These are phyloP conservation scores for Bhutanitis thaidina DNA, from an alignment of 2,888 invertebrate species.

Conservation along the genomic window DNA sequence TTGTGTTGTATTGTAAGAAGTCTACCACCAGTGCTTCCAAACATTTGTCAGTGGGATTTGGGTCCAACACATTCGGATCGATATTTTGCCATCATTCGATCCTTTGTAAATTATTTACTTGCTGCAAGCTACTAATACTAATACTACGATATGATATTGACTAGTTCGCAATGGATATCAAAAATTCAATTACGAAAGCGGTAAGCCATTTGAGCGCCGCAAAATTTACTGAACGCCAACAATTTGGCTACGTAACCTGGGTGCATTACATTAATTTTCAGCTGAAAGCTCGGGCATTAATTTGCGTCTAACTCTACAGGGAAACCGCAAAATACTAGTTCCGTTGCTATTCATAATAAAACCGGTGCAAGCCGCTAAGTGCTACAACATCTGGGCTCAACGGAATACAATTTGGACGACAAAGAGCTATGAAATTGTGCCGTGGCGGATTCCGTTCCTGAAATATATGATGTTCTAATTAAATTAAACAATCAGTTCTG, in stretches of 20 bases:
- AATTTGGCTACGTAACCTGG: conserved; percentile 71
- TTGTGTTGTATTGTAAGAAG: too few species aligned
- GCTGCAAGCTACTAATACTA: too few species aligned
- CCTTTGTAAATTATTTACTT: too few species aligned
- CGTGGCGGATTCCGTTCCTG: conserved; percentile 13
- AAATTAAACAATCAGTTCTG: conserved; percentile 5
- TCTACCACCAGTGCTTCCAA: too few species aligned
- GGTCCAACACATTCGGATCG: too few species aligned
- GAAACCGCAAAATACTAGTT: conserved; percentile 77
- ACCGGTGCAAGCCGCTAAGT: conserved; percentile 73
- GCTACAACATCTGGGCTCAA: conserved; percentile 71
- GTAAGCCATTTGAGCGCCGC: conserved; percentile 18
- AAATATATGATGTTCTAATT: conserved; percentile 16
- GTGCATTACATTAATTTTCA: conserved; percentile 78
- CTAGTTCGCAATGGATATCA: conserved; percentile 35
- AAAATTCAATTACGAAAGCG: conserved; percentile 64
- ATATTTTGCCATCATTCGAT: too few species aligned
- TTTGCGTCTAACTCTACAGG: conserved; percentile 71
- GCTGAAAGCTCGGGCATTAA: conserved; percentile 75
- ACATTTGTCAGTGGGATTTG: too few species aligned
- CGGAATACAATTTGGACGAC: conserved; percentile 68
- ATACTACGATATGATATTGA: neutral
- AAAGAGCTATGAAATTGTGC: conserved; percentile 43
- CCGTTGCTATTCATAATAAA: conserved; percentile 78
- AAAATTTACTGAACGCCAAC: conserved; percentile 68